These are phyloP conservation scores for Heterodera schachtii DNA, from an alignment of 1,140 invertebrate genomes.

Conservation along the genomic window DNA sequence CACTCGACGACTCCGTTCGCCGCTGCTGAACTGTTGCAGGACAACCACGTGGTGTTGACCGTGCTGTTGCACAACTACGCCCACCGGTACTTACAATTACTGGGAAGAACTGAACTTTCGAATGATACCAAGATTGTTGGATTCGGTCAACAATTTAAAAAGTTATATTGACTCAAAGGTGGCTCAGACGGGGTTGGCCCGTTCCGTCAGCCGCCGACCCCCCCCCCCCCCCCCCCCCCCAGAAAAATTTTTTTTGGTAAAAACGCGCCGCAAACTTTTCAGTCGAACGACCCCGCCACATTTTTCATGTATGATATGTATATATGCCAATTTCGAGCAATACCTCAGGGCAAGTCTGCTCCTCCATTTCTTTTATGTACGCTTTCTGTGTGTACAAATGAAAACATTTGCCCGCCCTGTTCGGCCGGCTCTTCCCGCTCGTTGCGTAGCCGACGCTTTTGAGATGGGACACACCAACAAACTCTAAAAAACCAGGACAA, in stretches of 20 bases:
- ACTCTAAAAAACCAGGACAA: not conserved
- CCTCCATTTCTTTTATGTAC: not conserved
- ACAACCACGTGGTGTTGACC: conserved; percentile 69
- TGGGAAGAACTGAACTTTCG: too few species aligned
- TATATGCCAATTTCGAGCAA: too few species aligned
- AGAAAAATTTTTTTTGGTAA: too few species aligned
- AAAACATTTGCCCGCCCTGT: conserved; percentile 74
- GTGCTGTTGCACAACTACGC: conserved; percentile 73
- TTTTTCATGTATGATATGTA: too few species aligned
- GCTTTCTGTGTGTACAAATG: conserved; percentile 51
- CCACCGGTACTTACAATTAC: conserved; percentile 76
- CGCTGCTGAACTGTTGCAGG: conserved; percentile 44
- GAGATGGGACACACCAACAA: conserved; percentile 60
- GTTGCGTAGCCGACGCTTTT: conserved; percentile 67
- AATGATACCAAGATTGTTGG: too few species aligned
- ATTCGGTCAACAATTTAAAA: too few species aligned
- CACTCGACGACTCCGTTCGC: conserved; percentile 15
- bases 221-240: too few species aligned
- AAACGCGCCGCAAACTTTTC: too few species aligned
- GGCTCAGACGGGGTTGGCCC: too few species aligned
- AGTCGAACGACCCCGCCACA: too few species aligned
- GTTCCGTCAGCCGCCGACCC: too few species aligned
- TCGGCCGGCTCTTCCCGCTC: conserved; percentile 78
- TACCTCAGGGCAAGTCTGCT: not conserved
- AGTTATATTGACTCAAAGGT: too few species aligned